phyloP scores from a whole-genome alignment of 2,113 vertebrate species.

The Chamaetylas fuelleborni region DNA sequence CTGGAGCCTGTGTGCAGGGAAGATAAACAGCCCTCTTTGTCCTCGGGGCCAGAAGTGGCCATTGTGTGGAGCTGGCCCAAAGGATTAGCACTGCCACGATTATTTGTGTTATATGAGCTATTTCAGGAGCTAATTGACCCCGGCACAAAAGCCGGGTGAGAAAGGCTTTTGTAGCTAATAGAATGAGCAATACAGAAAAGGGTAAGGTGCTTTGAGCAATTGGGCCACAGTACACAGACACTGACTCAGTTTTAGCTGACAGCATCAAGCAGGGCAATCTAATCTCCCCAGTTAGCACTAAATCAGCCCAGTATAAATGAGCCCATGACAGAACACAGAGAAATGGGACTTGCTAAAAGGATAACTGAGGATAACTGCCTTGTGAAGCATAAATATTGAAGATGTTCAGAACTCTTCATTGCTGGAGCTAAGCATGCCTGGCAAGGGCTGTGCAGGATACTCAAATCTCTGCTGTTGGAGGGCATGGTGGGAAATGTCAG shows the following conservation, averaged over 20 bases:
- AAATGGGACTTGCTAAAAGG: constrained; percentile 64
- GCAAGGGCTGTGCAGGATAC: neutral
- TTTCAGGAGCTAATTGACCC: constrained; percentile 70
- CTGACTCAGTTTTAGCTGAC: constrained; percentile 64
- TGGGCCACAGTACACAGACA: constrained; percentile 54
- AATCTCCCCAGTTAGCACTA: constrained; percentile 68
- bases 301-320: constrained; percentile 61
- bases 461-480: neutral
- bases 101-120: constrained; percentile 65
- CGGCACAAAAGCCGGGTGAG: constrained; percentile 59
- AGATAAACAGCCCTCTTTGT: constrained; percentile 63
- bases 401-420: neutral
- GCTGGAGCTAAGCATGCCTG: neutral
- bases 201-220: constrained; percentile 64
- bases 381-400: constrained; percentile 56
- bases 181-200: constrained; percentile 65
- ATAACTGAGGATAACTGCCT: constrained; percentile 67
- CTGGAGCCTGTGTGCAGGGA: constrained; percentile 17
- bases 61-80: constrained; percentile 45
- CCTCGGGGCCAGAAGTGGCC: constrained; percentile 54
- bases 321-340: constrained; percentile 64
- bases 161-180: constrained; percentile 72
- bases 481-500: neutral
- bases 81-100: constrained; percentile 57
- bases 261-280: constrained; percentile 64